phyloP scores from a whole-genome alignment of 1,140 invertebrate species.

The Papilio dardanus region DNA sequence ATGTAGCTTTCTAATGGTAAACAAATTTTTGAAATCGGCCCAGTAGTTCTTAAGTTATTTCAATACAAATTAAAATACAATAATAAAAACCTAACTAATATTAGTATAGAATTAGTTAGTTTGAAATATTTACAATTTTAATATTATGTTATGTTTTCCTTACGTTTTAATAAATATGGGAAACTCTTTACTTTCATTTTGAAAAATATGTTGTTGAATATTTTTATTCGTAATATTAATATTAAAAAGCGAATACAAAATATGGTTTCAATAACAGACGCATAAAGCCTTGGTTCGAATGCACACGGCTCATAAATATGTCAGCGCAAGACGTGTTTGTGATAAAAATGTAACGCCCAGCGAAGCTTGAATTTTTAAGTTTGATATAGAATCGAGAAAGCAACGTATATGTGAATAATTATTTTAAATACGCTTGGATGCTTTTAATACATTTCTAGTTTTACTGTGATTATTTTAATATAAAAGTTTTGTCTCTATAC shows the following conservation, averaged over 20 bases:
- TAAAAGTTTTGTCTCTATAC: neutral
- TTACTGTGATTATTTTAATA: neutral
- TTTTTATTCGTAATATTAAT: neutral
- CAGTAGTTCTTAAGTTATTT: too few species aligned
- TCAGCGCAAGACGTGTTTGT: slow-evolving; percentile 32
- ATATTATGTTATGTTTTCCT: too few species aligned
- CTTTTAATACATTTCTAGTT: neutral
- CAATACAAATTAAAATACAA: too few species aligned
- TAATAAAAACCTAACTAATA: too few species aligned
- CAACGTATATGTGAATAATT: slow-evolving; percentile 10
- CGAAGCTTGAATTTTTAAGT: slow-evolving; percentile 30
- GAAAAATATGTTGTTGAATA: neutral
- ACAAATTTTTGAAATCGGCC: too few species aligned
- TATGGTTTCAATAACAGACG: slow-evolving; percentile 20
- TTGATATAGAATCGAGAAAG: slow-evolving; percentile 20
- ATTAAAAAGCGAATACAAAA: slow-evolving; percentile 18
- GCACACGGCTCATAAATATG: slow-evolving; percentile 33
- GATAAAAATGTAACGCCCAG: slow-evolving; percentile 27
- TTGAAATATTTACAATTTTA: too few species aligned
- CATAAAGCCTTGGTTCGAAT: slow-evolving; percentile 26
- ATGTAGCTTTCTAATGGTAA: too few species aligned
- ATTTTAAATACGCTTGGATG: slow-evolving; percentile 16
- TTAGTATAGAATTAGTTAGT: too few species aligned
- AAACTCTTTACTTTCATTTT: neutral
- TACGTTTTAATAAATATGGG: neutral